These are phyloP conservation scores for Chrysolina americana DNA, from an alignment of 2,888 invertebrate genomes.

Conservation along the genomic window DNA sequence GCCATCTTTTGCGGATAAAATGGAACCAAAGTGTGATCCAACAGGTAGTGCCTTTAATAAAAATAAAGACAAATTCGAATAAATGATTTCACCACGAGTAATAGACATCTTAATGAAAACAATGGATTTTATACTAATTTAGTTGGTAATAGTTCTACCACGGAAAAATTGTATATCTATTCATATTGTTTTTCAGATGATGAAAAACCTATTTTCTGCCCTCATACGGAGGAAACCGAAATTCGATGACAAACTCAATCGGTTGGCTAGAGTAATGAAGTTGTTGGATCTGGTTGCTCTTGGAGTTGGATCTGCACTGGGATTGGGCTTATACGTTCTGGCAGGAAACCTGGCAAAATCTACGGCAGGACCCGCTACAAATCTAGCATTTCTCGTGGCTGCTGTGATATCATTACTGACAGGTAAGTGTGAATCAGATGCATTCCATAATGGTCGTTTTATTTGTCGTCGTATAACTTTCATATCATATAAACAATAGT, in stretches of 20 bases:
- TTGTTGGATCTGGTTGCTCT: conserved; percentile 87
- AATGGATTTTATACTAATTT: too few relatives aligned
- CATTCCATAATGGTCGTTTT: neutral
- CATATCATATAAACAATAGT: too few relatives aligned
- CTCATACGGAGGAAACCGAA: conserved; percentile 69
- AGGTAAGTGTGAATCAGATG: conserved; percentile 71
- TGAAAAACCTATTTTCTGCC: conserved; percentile 36
- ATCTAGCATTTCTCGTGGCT: conserved; percentile 88
- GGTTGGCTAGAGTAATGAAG: conserved; percentile 81
- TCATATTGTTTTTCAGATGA: conserved; percentile 6
- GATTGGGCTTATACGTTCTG: conserved; percentile 92
- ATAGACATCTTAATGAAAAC: too few relatives aligned
- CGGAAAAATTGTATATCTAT: too few relatives aligned
- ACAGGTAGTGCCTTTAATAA: too few relatives aligned
- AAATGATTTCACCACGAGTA: too few relatives aligned
- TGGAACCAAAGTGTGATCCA: too few relatives aligned
- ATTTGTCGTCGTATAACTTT: neutral
- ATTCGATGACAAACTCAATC: conserved; percentile 67
- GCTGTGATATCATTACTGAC: conserved; percentile 92
- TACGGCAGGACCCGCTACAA: conserved; percentile 88
- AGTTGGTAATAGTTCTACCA: too few relatives aligned
- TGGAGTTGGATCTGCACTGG: conserved; percentile 87
- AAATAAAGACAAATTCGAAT: too few relatives aligned
- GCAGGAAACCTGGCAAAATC: conserved; percentile 87
- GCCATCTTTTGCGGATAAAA: too few relatives aligned